phyloP scores from a whole-genome alignment of 2,113 vertebrate genomes.

The Procavia capensis region DNA sequence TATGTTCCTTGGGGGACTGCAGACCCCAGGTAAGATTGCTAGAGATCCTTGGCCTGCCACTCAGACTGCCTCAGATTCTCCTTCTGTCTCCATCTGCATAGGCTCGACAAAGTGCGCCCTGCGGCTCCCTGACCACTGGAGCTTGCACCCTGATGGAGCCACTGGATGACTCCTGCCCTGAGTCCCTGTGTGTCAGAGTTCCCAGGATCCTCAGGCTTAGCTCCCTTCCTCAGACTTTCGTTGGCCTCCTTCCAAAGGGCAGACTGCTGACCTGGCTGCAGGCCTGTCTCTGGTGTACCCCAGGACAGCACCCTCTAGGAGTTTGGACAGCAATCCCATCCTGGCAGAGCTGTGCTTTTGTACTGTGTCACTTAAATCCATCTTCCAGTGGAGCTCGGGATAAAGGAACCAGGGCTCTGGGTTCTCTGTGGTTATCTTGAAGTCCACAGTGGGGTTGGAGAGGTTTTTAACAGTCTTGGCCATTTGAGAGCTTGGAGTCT shows the following conservation, averaged over 20 bases:
- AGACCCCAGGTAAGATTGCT: not conserved
- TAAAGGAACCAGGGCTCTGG: not conserved
- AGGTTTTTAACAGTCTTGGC: not conserved
- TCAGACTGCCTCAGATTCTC: not conserved
- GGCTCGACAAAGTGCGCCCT: not conserved
- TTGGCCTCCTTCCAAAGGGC: not conserved
- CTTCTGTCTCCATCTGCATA: not conserved
- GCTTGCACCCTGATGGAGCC: not conserved
- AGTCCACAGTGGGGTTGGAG: not conserved
- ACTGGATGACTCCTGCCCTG: not conserved
- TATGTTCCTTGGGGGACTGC: not conserved
- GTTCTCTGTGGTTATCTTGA: not conserved
- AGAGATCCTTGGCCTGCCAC: not conserved
- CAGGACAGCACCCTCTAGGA: not conserved
- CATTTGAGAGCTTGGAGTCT: not conserved
- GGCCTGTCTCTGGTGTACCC: not conserved
- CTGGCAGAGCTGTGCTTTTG: not conserved
- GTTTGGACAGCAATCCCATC: not conserved
- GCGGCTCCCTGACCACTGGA: not conserved
- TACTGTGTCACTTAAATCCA: not conserved
- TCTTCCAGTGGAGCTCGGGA: not conserved
- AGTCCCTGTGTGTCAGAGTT: fast-evolving
- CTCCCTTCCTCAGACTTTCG: not conserved
- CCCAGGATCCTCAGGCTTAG: not conserved
- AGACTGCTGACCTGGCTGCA: fast-evolving